Evolutionary conservation across 2,888 invertebrate genomes (phyloP).

Genomic region (Eupithecia subumbrata): DNA sequence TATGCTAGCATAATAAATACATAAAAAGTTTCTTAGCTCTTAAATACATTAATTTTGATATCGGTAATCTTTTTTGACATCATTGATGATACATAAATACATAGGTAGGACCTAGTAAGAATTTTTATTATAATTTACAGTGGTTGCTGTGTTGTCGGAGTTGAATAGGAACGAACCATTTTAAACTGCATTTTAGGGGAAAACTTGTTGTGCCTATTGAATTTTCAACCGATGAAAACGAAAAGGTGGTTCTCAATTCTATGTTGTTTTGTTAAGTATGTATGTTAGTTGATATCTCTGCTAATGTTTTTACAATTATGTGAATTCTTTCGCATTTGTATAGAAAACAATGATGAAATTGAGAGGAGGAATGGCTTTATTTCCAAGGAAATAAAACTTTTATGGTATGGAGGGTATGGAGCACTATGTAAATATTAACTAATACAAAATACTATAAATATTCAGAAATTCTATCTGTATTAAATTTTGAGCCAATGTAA

Average conservation of each 20-base stretch:
- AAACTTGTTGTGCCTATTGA: no score
- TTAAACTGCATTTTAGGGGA: not conserved
- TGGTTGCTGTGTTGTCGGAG: not conserved
- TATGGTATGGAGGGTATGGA: no score
- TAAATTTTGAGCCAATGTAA: no score
- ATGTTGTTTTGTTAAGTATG: not conserved
- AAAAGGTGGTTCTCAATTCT: not conserved
- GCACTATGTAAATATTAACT: no score
- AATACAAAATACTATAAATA: no score
- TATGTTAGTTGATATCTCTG: not conserved
- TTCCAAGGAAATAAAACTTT: no score
- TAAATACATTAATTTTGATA: slow-evolving; percentile 2
- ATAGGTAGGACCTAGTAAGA: not conserved
- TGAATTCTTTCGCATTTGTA: not conserved
- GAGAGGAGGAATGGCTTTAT: no score
- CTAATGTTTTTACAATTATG: not conserved
- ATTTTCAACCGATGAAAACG: not conserved
- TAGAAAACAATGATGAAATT: no score
- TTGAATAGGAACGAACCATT: not conserved
- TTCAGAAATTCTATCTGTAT: no score
- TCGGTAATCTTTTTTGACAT: slow-evolving; percentile 8
- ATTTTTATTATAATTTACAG: not conserved
- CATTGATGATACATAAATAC: not conserved
- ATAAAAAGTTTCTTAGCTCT: slow-evolving; percentile 12
- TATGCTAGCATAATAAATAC: slow-evolving; percentile 34